Evolutionary conservation across 2,888 invertebrate species (phyloP).

Genomic region (Lamproptera curius): DNA sequence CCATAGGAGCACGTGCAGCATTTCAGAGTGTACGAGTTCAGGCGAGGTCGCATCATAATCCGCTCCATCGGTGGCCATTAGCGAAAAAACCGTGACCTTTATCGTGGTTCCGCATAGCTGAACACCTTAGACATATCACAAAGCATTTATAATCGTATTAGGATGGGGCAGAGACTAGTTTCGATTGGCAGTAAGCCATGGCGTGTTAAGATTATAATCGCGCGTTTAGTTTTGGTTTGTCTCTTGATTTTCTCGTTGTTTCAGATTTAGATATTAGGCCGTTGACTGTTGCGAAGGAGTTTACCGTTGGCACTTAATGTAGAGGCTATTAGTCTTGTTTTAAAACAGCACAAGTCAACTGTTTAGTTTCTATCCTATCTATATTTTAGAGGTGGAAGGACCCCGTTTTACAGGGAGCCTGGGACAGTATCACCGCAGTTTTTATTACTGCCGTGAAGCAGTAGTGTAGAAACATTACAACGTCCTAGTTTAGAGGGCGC

Average conservation of each 20-base stretch:
- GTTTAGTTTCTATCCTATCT: no score
- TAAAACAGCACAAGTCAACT: no score
- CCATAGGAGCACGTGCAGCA: background rate
- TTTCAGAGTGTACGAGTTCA: constrained; percentile 1
- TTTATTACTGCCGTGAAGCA: no score
- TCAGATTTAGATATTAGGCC: no score
- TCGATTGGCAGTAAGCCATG: background rate
- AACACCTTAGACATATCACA: background rate
- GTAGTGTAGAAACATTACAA: no score
- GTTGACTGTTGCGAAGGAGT: no score
- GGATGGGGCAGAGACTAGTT: background rate
- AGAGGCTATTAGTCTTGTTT: no score
- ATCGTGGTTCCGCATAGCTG: constrained; percentile 12
- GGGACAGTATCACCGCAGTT: no score
- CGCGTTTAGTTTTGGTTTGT: background rate
- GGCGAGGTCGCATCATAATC: constrained; percentile 7
- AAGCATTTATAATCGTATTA: background rate
- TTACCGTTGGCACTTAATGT: no score
- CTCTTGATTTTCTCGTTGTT: background rate
- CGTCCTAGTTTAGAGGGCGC: no score
- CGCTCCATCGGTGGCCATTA: constrained; percentile 1
- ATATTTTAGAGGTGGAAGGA: no score
- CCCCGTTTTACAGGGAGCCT: no score
- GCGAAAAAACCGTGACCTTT: constrained; percentile 20
- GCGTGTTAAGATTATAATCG: background rate